Percentiles rank a stretch among this genome's conserved stretches.
These are phyloP conservation scores for Phortica variegata DNA, from an alignment of 1,140 invertebrate genomes.

Conservation along the genomic window DNA sequence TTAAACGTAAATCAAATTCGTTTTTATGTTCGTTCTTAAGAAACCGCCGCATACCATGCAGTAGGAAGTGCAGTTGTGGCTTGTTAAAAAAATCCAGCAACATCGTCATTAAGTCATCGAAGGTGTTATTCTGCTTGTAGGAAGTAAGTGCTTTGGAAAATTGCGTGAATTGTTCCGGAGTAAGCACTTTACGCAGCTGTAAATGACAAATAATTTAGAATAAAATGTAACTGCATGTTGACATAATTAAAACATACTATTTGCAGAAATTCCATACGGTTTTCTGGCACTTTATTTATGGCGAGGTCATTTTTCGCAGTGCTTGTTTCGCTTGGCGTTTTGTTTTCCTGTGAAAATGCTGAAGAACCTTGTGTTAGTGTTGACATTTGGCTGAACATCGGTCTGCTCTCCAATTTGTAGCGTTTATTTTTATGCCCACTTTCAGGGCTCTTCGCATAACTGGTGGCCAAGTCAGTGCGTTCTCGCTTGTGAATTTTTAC, in stretches of 20 bases:
- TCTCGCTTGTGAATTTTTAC: slow-evolving; percentile 50
- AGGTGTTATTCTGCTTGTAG: slow-evolving; percentile 63
- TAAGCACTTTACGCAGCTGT: slow-evolving; percentile 49
- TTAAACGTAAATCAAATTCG: slow-evolving; percentile 54
- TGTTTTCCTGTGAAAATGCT: not conserved
- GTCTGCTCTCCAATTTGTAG: slow-evolving; percentile 36
- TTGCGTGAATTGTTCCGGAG: slow-evolving; percentile 60
- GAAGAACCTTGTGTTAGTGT: not conserved
- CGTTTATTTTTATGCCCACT: slow-evolving; percentile 28
- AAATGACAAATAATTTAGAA: slow-evolving; percentile 30
- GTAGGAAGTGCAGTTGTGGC: slow-evolving; percentile 62
- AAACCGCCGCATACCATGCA: slow-evolving; percentile 65
- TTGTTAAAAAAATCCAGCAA: slow-evolving; percentile 60
- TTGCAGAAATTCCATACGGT: slow-evolving; percentile 51
- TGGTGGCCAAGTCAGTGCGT: slow-evolving; percentile 28
- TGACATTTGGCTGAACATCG: slow-evolving; percentile 12
- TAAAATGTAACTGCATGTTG: no score
- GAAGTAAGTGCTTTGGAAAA: slow-evolving; percentile 63
- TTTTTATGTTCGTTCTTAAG: slow-evolving; percentile 62
- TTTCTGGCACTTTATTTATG: slow-evolving; percentile 26
- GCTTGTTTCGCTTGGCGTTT: no score
- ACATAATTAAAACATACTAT: slow-evolving; percentile 13
- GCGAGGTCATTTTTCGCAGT: not conserved
- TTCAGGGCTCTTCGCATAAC: slow-evolving; percentile 5
- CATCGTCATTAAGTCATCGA: slow-evolving; percentile 58